Percentiles rank a stretch among this genome's conserved stretches.
Evolutionary conservation across 2,113 vertebrate species (phyloP).

Genomic region (Callospermophilus lateralis): DNA sequence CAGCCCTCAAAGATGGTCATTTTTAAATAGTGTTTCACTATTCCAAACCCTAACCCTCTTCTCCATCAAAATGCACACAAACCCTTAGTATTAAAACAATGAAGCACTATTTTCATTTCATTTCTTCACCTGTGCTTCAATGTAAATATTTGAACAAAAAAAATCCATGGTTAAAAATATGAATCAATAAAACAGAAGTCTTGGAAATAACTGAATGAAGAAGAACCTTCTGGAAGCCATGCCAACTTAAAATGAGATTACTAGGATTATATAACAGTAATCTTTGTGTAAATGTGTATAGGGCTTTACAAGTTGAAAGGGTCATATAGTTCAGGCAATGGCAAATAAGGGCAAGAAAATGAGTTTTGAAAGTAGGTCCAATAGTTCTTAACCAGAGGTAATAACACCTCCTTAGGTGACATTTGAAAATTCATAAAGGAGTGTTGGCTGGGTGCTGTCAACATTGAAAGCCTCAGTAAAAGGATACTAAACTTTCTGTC

Average conservation of each 20-base stretch:
- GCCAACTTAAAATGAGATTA: neutral
- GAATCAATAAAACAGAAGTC: neutral
- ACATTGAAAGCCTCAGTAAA: neutral
- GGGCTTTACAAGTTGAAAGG: neutral
- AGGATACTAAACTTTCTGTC: neutral
- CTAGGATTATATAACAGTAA: neutral
- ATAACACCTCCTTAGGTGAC: neutral
- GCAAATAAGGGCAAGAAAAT: neutral
- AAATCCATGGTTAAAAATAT: constrained; percentile 6
- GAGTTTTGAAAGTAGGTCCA: neutral
- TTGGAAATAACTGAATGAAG: neutral
- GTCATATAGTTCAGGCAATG: neutral
- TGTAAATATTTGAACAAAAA: constrained; percentile 34
- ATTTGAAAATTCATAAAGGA: neutral
- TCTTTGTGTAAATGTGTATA: neutral
- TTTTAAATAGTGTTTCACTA: neutral
- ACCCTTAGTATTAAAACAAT: neutral
- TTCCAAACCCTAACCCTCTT: neutral
- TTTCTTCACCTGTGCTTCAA: neutral
- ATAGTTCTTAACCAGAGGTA: neutral
- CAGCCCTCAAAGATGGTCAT: neutral
- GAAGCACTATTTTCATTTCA: neutral
- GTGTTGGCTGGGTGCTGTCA: neutral
- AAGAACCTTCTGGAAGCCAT: neutral
- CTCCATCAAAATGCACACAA: neutral